phyloP scores from a whole-genome alignment of 2,888 invertebrate genomes.

The Agriopis leucophaearia region DNA sequence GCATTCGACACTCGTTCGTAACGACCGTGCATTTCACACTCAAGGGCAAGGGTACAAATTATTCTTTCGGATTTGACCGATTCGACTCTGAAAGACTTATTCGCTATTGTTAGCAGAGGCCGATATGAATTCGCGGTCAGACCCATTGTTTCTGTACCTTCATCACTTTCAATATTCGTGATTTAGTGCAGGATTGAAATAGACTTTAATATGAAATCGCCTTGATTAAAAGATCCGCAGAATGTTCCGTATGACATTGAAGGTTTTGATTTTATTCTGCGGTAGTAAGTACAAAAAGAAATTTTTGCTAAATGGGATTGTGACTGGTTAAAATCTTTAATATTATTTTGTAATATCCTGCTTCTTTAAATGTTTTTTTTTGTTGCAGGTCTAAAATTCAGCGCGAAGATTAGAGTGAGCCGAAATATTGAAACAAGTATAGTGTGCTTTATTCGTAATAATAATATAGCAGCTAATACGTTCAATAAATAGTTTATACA shows the following conservation, averaged over 20 bases:
- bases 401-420: slow-evolving; percentile 46
- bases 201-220: slow-evolving; percentile 53
- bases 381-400: slow-evolving; percentile 74
- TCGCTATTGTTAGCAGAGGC: slow-evolving; percentile 55
- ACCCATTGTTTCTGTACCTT: slow-evolving; percentile 62
- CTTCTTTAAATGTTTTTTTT: slow-evolving; percentile 47
- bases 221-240: slow-evolving; percentile 66
- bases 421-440: slow-evolving; percentile 42
- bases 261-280: slow-evolving; percentile 51
- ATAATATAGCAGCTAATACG: slow-evolving; percentile 20
- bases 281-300: slow-evolving; percentile 39
- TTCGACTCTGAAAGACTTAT: slow-evolving; percentile 64
- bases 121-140: slow-evolving; percentile 62
- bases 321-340: slow-evolving; percentile 30
- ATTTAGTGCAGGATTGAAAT: slow-evolving; percentile 51
- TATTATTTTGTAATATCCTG: neutral
- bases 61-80: slow-evolving; percentile 70
- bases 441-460: neutral
- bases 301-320: slow-evolving; percentile 46
- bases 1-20: slow-evolving; percentile 70
- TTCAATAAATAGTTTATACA: slow-evolving; percentile 29
- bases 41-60: slow-evolving; percentile 82
- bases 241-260: slow-evolving; percentile 51
- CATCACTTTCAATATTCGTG: slow-evolving; percentile 58
- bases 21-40: slow-evolving; percentile 78